Percentiles rank a stretch among this genome's conserved stretches.
These are phyloP conservation scores for Trematomus bernacchii DNA, from an alignment of 2,797 vertebrate genomes.

Conservation along the genomic window DNA sequence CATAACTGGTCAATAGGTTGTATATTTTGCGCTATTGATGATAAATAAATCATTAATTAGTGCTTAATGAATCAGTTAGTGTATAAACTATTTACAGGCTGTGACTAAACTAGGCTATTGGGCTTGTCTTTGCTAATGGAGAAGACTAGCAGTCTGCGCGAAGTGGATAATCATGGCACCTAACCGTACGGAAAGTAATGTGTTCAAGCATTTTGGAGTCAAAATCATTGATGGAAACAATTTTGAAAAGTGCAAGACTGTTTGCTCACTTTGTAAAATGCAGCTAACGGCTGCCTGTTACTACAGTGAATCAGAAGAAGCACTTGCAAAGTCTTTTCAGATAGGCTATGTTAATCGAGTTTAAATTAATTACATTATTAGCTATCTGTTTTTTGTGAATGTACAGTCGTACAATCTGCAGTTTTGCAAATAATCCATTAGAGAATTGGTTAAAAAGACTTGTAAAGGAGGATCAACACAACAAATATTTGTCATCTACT, in stretches of 20 bases:
- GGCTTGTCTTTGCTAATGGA: not conserved
- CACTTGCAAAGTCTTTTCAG: not conserved
- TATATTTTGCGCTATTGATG: not conserved
- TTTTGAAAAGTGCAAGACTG: not conserved
- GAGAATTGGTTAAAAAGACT: not conserved
- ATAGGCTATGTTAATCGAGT: not conserved
- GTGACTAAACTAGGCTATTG: not conserved
- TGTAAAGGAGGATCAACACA: not conserved
- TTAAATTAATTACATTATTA: not conserved
- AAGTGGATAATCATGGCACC: not conserved
- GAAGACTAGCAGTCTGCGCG: not conserved
- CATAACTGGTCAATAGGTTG: not conserved
- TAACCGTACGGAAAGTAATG: not conserved
- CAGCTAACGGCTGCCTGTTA: not conserved
- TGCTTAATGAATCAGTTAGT: not conserved
- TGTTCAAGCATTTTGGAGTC: not conserved
- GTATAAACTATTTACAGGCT: not conserved
- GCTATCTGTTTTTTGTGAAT: not conserved
- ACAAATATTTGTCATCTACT: not conserved
- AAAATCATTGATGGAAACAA: not conserved
- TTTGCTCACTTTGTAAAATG: not conserved
- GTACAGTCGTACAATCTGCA: not conserved
- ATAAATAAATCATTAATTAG: not conserved
- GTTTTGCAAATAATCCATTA: not conserved
- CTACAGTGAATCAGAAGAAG: not conserved